Evolutionary conservation across 2,797 vertebrate genomes (phyloP), one percentile per base, ranked within the genome.

Genomic region (Xiphorhynchus erythropygius): DNA sequence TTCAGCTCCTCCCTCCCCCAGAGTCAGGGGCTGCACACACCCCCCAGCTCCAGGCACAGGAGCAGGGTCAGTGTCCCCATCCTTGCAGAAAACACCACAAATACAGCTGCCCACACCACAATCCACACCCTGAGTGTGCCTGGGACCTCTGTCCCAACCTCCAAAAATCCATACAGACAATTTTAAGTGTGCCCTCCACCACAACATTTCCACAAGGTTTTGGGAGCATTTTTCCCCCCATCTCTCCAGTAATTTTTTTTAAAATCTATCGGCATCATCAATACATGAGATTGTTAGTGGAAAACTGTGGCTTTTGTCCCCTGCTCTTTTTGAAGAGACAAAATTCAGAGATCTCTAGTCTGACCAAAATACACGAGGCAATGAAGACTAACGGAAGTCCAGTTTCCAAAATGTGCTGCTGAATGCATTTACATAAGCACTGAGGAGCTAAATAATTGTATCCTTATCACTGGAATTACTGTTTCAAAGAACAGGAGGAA

Each of bases 401-500:
- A 33, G 39, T 62, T 91, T 85, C 35, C 50, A 82, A 67, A 60
- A 73, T 50, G 6, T 63, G 25, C n/a, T 68, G 44, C n/a, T 42
- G 21, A 73, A 74, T 37, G 15, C n/a, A 77, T 87, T 96, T 87
- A 68, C 46, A 69, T 47, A 86, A 73, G 82, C 52, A 83, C 35
- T 30, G 70, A 93, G 73, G 62, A 95, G 30, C 59, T 90, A 64
- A 37, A 56, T 46, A 67, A 93, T 73, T 90, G 92, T 59, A 55
- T 44, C 83, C 84, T 94, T 90, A 81, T 96, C 90, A 50, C 35
- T 73, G 15, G 80, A 92, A 69, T 68, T 86, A 84, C 65, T 47
- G 64, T 95, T 74, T 86, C 95, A 95, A 97, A 92, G 80, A 84
- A 78, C 67, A 90, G 18, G 67, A 76, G 94, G 89, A 87, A 60